phyloP scores from a whole-genome alignment of 2,797 vertebrate genomes.

The Coluber constrictor region DNA sequence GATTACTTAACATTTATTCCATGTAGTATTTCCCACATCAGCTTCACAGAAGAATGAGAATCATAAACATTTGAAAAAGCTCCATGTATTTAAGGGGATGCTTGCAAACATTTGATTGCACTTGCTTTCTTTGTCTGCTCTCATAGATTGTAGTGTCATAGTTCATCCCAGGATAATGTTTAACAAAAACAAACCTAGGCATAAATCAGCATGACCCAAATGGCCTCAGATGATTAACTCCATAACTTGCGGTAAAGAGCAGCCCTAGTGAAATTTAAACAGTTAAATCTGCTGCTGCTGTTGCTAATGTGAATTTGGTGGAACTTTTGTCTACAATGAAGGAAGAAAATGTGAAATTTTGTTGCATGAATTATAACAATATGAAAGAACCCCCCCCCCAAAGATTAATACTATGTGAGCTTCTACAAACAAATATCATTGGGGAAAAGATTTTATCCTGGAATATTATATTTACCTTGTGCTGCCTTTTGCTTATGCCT shows the following conservation, averaged over 20 bases:
- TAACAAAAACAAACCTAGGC: neutral
- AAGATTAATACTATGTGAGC: neutral
- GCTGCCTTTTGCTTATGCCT: conserved; percentile 78
- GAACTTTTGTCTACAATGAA: neutral
- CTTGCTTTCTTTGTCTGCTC: neutral
- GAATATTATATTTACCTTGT: conserved; percentile 70
- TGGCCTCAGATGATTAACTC: neutral
- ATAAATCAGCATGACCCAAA: neutral
- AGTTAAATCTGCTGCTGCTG: neutral
- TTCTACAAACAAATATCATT: neutral
- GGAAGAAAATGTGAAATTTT: neutral
- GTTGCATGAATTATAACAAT: neutral
- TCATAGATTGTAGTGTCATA: neutral
- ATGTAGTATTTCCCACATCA: conserved; percentile 31
- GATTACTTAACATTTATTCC: neutral
- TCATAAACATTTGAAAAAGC: neutral
- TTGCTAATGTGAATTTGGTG: neutral
- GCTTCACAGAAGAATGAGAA: conserved; percentile 27
- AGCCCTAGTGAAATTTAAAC: neutral
- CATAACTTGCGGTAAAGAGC: neutral
- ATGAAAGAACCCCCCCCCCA: neutral
- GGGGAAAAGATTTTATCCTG: neutral
- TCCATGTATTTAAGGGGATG: conserved; percentile 6
- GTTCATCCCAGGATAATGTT: conserved; percentile 4
- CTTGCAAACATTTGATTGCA: conserved; percentile 23